Conservation (phyloP, 2,888 invertebrate genomes). For the Vanessa cardui region DNA sequence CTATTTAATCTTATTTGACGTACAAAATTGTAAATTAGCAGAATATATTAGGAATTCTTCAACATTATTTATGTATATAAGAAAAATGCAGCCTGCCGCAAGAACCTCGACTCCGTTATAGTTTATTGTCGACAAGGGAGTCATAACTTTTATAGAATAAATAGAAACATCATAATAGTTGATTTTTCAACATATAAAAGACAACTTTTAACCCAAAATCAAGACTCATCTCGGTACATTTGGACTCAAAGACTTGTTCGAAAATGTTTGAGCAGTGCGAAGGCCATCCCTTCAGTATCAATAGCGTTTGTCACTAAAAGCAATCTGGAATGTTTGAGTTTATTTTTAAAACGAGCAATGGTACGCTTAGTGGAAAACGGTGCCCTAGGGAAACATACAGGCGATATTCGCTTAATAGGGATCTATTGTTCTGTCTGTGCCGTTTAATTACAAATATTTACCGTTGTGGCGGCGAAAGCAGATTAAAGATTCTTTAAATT, state of each 20-base stretch:
- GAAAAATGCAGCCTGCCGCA: constrained; percentile 17
- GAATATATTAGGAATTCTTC: constrained; percentile 4
- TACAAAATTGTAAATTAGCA: constrained; percentile 1
- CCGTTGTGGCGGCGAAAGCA: constrained; percentile 31
- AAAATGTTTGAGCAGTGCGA: neutral
- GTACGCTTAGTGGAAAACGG: constrained; percentile 54
- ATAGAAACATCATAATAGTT: constrained; percentile 6
- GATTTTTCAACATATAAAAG: neutral
- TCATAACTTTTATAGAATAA: constrained; percentile 11
- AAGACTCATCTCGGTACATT: neutral
- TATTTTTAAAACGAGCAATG: constrained; percentile 57
- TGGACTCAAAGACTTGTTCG: neutral
- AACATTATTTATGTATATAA: constrained; percentile 3
- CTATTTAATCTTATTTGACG: neutral
- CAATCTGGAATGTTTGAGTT: constrained; percentile 47
- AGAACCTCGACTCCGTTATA: constrained; percentile 6
- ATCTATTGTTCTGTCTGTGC: constrained; percentile 59
- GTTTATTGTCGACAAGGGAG: constrained; percentile 11
- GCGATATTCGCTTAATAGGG: constrained; percentile 66
- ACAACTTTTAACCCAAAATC: too few species aligned
- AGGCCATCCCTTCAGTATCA: constrained; percentile 45
- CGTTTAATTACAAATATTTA: constrained; percentile 49
- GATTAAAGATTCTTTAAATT: constrained; percentile 33
- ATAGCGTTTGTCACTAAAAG: constrained; percentile 51
- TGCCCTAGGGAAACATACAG: constrained; percentile 57